phyloP scores from a whole-genome alignment of 2,113 vertebrate species.

The Mola mola region DNA sequence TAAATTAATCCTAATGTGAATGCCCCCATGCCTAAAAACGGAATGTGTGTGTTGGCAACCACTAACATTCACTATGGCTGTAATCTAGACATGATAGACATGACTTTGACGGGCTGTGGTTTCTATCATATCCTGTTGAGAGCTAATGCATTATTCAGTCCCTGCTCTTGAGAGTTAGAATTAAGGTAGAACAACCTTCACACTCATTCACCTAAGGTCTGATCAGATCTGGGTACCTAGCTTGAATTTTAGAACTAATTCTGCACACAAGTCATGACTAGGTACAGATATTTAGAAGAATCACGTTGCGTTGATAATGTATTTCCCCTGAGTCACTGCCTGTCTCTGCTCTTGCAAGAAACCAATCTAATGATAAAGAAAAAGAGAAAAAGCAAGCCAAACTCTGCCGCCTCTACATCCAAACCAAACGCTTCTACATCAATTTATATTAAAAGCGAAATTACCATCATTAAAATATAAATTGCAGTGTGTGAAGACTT shows the following conservation, averaged over 20 bases:
- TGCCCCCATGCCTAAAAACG: neutral
- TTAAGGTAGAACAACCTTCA: constrained; percentile 45
- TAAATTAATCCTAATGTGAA: neutral
- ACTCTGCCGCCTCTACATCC: constrained; percentile 10
- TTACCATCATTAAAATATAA: constrained; percentile 11
- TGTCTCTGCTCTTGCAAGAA: constrained; percentile 19
- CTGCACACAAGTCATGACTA: constrained; percentile 27
- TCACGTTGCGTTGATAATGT: constrained; percentile 45
- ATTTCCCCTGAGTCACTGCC: constrained; percentile 21
- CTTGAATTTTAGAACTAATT: constrained; percentile 42
- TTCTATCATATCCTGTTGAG: constrained; percentile 50
- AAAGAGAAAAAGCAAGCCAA: constrained; percentile 41
- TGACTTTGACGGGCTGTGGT: constrained; percentile 30
- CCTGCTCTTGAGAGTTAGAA: constrained; percentile 21
- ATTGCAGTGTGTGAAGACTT: neutral
- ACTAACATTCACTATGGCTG: constrained; percentile 23
- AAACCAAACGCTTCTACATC: constrained; percentile 38
- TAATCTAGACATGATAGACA: constrained; percentile 19
- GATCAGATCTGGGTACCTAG: constrained; percentile 40
- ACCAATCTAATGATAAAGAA: constrained; percentile 29
- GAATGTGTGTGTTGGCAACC: neutral
- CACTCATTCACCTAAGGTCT: constrained; percentile 43
- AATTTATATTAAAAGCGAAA: constrained; percentile 30
- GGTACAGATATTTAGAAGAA: constrained; percentile 46
- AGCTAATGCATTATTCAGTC: constrained; percentile 65